These are phyloP conservation scores for Drosophila diplacantha DNA, from an alignment of 2,888 invertebrate species.

Conservation along the genomic window DNA sequence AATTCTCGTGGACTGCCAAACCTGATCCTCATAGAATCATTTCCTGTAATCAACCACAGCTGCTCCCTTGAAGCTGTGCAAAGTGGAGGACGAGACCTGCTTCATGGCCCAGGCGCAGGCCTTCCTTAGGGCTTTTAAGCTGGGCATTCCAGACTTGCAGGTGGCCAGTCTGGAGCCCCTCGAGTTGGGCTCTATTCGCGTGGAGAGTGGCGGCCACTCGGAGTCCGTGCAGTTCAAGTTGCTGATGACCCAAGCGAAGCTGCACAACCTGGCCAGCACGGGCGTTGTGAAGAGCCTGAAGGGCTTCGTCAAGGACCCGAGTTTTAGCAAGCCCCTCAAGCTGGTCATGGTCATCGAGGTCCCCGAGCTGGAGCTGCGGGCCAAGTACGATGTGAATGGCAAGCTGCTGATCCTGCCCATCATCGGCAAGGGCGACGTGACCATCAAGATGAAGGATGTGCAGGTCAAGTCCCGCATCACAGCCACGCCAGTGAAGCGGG, in stretches of 20 bases:
- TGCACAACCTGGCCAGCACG: slow-evolving; percentile 44
- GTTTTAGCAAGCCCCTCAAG: slow-evolving; percentile 51
- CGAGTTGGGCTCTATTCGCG: slow-evolving; percentile 43
- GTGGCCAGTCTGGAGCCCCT: slow-evolving; percentile 51
- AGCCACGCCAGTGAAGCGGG: slow-evolving; percentile 41
- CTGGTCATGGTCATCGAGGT: slow-evolving; percentile 24
- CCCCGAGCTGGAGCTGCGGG: slow-evolving; percentile 42
- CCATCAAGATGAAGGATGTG: slow-evolving; percentile 42
- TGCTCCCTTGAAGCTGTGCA: slow-evolving; percentile 53
- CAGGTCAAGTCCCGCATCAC: slow-evolving; percentile 29
- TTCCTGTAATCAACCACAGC: slow-evolving; percentile 34
- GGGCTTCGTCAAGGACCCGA: slow-evolving; percentile 56
- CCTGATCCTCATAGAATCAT: too few relatives aligned
- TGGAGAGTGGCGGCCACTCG: slow-evolving; percentile 46
- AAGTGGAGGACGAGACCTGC: slow-evolving; percentile 53
- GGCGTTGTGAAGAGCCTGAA: slow-evolving; percentile 44
- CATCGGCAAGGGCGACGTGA: slow-evolving; percentile 51
- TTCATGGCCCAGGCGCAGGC: slow-evolving; percentile 42
- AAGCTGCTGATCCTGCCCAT: slow-evolving; percentile 63
- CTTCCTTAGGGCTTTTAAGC: slow-evolving; percentile 31
- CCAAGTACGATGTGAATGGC: slow-evolving; percentile 62
- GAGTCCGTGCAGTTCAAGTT: slow-evolving; percentile 56
- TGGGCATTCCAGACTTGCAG: slow-evolving; percentile 47
- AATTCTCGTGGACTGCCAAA: too few relatives aligned
- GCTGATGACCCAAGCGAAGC: slow-evolving; percentile 45